Evolutionary conservation across 2,113 vertebrate species (phyloP).

Genomic region (Cepphus grylle): DNA sequence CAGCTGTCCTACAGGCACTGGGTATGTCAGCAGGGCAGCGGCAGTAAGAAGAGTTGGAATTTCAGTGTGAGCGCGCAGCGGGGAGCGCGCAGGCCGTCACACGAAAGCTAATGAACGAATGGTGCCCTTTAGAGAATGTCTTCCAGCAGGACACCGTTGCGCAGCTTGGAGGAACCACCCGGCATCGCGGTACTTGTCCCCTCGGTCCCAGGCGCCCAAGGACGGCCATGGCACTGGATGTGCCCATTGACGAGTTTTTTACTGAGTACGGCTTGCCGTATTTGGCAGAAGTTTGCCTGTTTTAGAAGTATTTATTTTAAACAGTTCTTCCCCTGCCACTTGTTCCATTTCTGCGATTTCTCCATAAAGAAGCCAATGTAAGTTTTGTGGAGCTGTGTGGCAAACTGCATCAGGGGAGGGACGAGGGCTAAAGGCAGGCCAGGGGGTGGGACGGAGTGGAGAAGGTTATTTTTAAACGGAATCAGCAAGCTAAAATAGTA

Average conservation of each 20-base stretch:
- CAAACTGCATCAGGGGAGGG: neutral
- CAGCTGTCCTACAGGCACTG: neutral
- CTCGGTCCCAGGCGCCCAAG: neutral
- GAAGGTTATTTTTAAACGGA: neutral
- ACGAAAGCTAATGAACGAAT: neutral
- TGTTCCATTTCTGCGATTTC: neutral
- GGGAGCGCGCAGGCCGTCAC: too few relatives aligned
- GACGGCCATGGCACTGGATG: neutral
- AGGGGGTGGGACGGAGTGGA: accelerated
- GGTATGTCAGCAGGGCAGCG: neutral
- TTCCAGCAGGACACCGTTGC: neutral
- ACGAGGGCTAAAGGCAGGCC: neutral
- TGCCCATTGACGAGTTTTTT: neutral
- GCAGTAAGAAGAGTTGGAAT: neutral
- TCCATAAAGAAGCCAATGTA: neutral
- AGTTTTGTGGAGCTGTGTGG: neutral
- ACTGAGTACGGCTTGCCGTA: neutral
- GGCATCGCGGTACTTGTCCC: neutral
- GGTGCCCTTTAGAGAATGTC: neutral
- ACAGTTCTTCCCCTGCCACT: neutral
- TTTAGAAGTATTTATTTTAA: neutral
- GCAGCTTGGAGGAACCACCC: neutral
- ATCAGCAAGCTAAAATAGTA: neutral
- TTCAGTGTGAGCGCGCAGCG: neutral
- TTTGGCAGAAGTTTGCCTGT: neutral